Conservation (phyloP, 2,888 invertebrate species). For the Cactoblastis cactorum region DNA sequence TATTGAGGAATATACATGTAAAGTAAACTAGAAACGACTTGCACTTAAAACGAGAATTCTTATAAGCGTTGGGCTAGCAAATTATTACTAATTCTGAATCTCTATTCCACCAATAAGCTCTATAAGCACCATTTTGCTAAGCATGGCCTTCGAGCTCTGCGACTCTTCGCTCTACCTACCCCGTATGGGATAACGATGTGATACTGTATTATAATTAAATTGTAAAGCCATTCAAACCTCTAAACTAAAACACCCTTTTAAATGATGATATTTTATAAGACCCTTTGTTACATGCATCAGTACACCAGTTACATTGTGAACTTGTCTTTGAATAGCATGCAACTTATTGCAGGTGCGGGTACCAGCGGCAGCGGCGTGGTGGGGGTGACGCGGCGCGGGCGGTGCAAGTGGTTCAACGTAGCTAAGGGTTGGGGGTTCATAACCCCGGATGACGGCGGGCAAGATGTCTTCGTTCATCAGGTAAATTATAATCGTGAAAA, state of each 20-base stretch:
- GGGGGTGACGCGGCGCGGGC: constrained; percentile 84
- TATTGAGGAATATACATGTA: not conserved
- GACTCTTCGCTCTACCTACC: too few relatives aligned
- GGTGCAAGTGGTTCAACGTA: constrained; percentile 97
- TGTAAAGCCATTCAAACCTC: too few relatives aligned
- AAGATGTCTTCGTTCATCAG: constrained; percentile 97
- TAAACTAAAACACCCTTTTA: too few relatives aligned
- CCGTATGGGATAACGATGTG: too few relatives aligned
- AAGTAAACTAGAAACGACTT: not conserved
- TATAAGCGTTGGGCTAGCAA: too few relatives aligned
- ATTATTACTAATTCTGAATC: too few relatives aligned
- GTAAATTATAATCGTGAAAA: constrained; percentile 80
- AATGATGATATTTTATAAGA: too few relatives aligned
- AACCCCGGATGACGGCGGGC: constrained; percentile 92
- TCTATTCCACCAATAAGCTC: too few relatives aligned
- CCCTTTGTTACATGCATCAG: not conserved
- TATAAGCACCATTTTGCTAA: too few relatives aligned
- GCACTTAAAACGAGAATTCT: too few relatives aligned
- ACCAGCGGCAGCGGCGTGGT: constrained; percentile 58
- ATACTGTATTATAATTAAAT: too few relatives aligned
- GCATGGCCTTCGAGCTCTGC: too few relatives aligned
- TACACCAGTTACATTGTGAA: not conserved
- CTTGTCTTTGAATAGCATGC: not conserved
- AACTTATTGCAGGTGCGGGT: constrained; percentile 51
- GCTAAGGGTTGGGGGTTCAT: constrained; percentile 97